These are phyloP conservation scores for Glareola pratincola DNA, from an alignment of 2,113 vertebrate species.

Conservation along the genomic window DNA sequence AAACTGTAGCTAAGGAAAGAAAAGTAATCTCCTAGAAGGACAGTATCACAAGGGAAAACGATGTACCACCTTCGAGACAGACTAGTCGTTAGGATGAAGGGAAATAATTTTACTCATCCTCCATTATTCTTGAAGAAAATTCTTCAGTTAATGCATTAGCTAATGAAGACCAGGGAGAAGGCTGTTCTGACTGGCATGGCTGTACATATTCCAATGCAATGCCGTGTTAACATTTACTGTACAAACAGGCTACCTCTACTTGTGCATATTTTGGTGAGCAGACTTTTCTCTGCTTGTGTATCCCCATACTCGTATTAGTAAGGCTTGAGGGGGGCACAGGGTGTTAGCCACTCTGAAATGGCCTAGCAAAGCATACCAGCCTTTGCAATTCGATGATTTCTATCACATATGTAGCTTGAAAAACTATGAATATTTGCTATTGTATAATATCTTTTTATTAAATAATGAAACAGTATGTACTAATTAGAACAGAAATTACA, in stretches of 20 bases:
- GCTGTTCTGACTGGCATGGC: background rate
- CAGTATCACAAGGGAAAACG: background rate
- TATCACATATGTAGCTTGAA: background rate
- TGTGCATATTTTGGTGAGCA: background rate
- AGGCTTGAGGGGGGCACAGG: background rate
- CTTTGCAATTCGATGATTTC: background rate
- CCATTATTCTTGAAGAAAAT: background rate
- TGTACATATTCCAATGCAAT: background rate
- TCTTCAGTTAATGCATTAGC: background rate
- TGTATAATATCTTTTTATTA: background rate
- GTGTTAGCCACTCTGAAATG: background rate
- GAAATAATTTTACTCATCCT: background rate
- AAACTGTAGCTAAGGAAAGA: background rate
- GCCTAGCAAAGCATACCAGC: background rate
- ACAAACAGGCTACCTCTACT: background rate
- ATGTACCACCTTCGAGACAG: background rate
- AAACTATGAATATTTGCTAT: background rate
- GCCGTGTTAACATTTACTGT: background rate
- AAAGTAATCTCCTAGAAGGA: background rate
- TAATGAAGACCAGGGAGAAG: background rate
- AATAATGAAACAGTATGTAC: background rate
- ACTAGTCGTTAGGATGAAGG: background rate
- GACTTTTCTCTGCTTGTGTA: background rate
- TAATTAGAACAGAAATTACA: slow-evolving; percentile 4
- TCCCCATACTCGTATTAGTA: background rate